Base-by-base conservation (phyloP, 2,113 vertebrate genomes). In the Urocitellus parryii region DNA sequence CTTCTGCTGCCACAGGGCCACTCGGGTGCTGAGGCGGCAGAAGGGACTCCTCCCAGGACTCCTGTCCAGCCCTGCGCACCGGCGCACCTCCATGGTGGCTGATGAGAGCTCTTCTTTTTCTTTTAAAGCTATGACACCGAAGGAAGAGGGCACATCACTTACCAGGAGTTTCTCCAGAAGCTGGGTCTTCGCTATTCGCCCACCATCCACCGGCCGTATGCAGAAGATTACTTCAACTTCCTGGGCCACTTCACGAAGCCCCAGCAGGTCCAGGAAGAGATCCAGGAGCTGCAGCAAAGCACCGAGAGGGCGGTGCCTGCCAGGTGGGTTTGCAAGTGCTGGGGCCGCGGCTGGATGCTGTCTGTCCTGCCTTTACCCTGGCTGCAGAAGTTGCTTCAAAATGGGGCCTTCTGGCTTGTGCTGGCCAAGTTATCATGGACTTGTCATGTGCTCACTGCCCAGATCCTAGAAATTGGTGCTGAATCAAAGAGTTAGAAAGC, bases 121-220 rank as follows among this genome's bases (percentile, higher is more conserved):
- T 96, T 96, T 96, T 58, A 61, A 96, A 99, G 98, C 97, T 99
- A 98, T 74, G 98, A 99, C 97, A 90, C 94, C 9, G 95, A 98
- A 91, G 97, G 94, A n/a, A 98, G 96, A 94, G 98, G 98, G 56
- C 97, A 95, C 93, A 90, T 99, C 77, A 98, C 97, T 25, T 98
- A 98, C 92, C 97, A 98, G 79, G 98, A 99, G 81, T 98, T 99
- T 92, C 85, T 99, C 53, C 95, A 98, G 93, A 98, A 98, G 81
- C n/a, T 98, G 79, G 97, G 98, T 8, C 93, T 97, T 14, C 80
- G 86, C 56, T 98, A 96, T 87, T 87, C 73, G 1, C 85, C 97
- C 0, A 7, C 90, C 68, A 63, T 85, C 65, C 95, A 97, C 45
- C 83, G 68, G 56, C 88, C 97, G 97, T 85, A 97, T 0, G 81